A percentile compares a stretch with the other conserved stretches of the same genome.
phyloP scores from a whole-genome alignment of 2,797 vertebrate species.

The Oreonectes daqikongensis region DNA sequence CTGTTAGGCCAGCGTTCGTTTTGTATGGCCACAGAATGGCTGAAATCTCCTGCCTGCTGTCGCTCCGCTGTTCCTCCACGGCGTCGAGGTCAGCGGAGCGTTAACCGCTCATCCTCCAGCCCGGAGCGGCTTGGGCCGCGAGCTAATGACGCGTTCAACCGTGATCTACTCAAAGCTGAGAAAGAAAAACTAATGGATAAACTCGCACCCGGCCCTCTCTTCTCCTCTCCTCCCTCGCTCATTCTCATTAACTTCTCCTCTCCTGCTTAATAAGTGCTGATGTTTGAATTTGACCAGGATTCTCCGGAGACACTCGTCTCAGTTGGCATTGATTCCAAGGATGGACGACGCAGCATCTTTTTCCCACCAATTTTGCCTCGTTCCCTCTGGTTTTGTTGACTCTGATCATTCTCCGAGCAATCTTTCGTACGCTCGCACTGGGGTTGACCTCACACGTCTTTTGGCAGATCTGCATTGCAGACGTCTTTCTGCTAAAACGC shows the following conservation, averaged over 20 bases:
- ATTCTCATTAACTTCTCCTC: slow-evolving; percentile 1
- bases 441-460: background rate
- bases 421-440: background rate
- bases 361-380: background rate
- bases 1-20: background rate
- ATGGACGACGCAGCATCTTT: background rate
- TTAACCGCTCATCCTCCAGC: slow-evolving; percentile 10
- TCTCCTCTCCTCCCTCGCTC: slow-evolving; percentile 2
- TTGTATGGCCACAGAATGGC: background rate
- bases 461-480: slow-evolving; percentile 28
- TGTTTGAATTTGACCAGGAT: slow-evolving; percentile 8
- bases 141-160: slow-evolving; percentile 40
- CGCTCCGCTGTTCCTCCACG: slow-evolving; percentile 8
- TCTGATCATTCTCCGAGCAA: background rate
- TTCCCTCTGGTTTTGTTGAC: slow-evolving; percentile 2
- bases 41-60: slow-evolving; percentile 24
- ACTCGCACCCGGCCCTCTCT: background rate
- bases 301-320: background rate
- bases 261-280: slow-evolving; percentile 12
- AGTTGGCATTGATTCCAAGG: slow-evolving; percentile 20
- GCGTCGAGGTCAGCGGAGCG: slow-evolving; percentile 18
- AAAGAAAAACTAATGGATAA: slow-evolving; percentile 51
- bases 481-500: background rate
- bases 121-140: background rate
- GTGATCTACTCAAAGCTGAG: slow-evolving; percentile 44